These are phyloP conservation scores for Petrosia ficiformis DNA, from an alignment of 37 sponge, comb jelly and placozoan genomes.

Conservation along the genomic window DNA sequence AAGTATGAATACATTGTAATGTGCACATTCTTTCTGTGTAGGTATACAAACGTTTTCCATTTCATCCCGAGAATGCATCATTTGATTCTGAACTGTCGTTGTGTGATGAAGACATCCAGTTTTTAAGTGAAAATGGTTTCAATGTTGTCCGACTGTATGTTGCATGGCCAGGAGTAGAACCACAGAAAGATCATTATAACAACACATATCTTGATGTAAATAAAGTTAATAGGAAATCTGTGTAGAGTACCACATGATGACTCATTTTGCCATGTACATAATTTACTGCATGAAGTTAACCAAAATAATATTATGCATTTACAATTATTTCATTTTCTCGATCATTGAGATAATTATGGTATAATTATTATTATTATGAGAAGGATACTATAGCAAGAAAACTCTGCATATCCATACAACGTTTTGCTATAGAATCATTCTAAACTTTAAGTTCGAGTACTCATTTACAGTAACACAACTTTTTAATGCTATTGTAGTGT, in stretches of 20 bases:
- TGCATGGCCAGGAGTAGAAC: constrained; percentile 79
- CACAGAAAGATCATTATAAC: constrained; percentile 59
- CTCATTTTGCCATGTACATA: not conserved
- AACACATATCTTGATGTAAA: constrained; percentile 66
- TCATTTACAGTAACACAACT: no score
- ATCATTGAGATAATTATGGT: no score
- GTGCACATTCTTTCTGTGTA: not conserved
- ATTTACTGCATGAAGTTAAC: not conserved
- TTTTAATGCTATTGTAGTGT: no score
- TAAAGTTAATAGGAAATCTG: not conserved
- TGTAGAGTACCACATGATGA: not conserved
- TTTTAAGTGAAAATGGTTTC: constrained; percentile 65
- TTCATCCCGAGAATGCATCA: constrained; percentile 33
- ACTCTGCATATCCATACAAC: not conserved
- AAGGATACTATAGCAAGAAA: no score
- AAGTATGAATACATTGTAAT: not conserved
- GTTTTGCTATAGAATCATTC: not conserved
- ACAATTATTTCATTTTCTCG: no score
- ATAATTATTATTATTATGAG: no score
- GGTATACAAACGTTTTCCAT: constrained; percentile 78
- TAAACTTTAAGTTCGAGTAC: no score
- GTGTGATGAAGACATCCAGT: constrained; percentile 39
- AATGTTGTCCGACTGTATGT: constrained; percentile 72
- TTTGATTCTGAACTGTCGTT: constrained; percentile 66
- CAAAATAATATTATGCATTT: not conserved